Conservation (phyloP, 2,888 invertebrate species). For the Drosophila neotestacea region DNA sequence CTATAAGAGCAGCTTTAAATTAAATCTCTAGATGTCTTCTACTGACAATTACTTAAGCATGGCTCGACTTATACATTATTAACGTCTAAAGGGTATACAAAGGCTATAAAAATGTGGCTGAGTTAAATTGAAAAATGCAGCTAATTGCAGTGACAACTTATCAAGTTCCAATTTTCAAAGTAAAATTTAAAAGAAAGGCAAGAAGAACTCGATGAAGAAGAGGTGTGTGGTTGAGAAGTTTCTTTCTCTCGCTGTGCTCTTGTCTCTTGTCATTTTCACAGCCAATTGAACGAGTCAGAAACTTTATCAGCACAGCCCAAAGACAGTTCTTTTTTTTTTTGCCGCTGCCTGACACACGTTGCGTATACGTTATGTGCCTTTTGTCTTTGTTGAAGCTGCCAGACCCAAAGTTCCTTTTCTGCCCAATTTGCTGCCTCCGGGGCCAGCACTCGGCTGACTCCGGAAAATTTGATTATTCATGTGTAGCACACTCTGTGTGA, state of each 20-base stretch:
- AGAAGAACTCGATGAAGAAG: conserved; percentile 1
- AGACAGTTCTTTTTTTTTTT: conserved; percentile 7
- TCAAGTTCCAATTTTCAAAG: conserved; percentile 25
- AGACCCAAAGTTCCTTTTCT: conserved; percentile 22
- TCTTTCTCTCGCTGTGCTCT: background rate
- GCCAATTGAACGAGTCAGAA: conserved; percentile 64
- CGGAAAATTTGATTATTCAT: conserved; percentile 65
- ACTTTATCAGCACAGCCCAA: conserved; percentile 39
- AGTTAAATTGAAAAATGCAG: conserved; percentile 56
- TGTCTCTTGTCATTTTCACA: conserved; percentile 53
- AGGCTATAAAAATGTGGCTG: background rate
- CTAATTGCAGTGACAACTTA: conserved; percentile 49
- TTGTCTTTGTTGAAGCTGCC: conserved; percentile 26
- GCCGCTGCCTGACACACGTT: conserved; percentile 30
- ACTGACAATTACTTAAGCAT: background rate
- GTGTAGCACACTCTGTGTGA: conserved; percentile 41
- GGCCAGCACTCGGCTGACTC: conserved; percentile 15
- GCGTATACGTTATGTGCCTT: conserved; percentile 54
- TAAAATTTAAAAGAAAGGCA: background rate
- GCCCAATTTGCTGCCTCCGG: conserved; percentile 43
- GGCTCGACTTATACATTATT: background rate
- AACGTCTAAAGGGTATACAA: conserved; percentile 16
- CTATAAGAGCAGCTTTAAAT: background rate
- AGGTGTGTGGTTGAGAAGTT: background rate
- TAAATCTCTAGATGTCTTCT: too few species aligned